Conservation (phyloP, 2,113 vertebrate species). For the Mormyrus lacerda region DNA sequence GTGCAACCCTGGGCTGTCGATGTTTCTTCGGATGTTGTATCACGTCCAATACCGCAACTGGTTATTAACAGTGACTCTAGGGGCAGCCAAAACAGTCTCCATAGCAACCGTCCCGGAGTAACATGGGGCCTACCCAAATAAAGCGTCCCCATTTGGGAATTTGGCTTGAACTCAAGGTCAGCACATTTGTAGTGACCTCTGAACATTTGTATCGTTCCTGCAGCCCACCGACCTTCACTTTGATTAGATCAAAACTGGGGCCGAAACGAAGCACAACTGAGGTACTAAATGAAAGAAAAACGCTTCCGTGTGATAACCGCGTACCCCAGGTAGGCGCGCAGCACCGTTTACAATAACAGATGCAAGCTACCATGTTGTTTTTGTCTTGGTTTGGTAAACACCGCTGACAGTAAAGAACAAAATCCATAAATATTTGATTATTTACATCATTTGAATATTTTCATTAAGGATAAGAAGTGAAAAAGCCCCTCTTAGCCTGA, state of each 20-base stretch:
- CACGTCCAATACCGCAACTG: conserved; percentile 33
- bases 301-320: neutral
- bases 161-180: conserved; percentile 40
- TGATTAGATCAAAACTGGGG: conserved; percentile 42
- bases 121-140: conserved; percentile 41
- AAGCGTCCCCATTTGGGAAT: conserved; percentile 27
- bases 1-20: neutral
- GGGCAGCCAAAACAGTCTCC: conserved; percentile 33
- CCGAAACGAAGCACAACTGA: conserved; percentile 34
- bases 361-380: neutral
- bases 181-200: conserved; percentile 44
- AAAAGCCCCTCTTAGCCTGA: neutral
- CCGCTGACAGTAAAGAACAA: neutral
- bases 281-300: conserved; percentile 51
- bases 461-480: neutral
- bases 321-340: neutral
- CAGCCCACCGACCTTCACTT: conserved; percentile 48
- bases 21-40: neutral
- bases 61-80: conserved; percentile 32
- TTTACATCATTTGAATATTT: conserved; percentile 16
- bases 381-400: neutral
- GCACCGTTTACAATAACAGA: neutral
- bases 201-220: conserved; percentile 47
- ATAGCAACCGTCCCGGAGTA: conserved; percentile 42
- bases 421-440: conserved; percentile 20